Base-by-base conservation (phyloP, 2,888 invertebrate genomes). In the Leptinotarsa rubiginosa region DNA sequence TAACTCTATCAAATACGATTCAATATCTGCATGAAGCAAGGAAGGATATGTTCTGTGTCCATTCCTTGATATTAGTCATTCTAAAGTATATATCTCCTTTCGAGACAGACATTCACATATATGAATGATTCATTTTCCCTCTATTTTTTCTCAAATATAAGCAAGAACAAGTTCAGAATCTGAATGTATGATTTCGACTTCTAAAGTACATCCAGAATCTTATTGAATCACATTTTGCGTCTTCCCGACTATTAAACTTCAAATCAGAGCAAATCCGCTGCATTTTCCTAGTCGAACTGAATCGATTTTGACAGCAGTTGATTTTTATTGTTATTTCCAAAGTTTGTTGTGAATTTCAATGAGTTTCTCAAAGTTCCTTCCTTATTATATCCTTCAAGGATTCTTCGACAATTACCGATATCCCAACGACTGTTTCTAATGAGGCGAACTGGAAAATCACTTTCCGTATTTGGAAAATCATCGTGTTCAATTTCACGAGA, bases 311-410 rank as follows among this genome's bases (percentile, higher is more conserved):
- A 82, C 83, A 83, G 78, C 81, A 83, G 81, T 85, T 82, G 84
- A 83, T 83, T 86, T 85, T 85, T 85, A 85, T 82, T 83, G 84
- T 85, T 85, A 85, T 85, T 81, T 80, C 75, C 72, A 79, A 85
- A 86, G 82, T 85, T 86, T 80, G 84, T 81, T 81, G 84, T 83
- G 85, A 85, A 85, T 86, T 82, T 83, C 83, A 83, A 86, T 84
- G 82, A 82, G 77, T 72, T 75, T 7, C 62, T 7, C 62, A 4
- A 31, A 69, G 20, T 47, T 25, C 18, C 54, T 41, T 18, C n/a
- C 54, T 56, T 52, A 56, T 56, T 54, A 56, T 52, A 16, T 18
- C 22, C 65, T 70, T 65, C 70, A 52, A 50, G 70, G 70, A 50
- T 65, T 52, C 47, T 70, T 50, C 47, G 52, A 65, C 70, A 70